Evolutionary conservation across 2,797 vertebrate species (phyloP), one percentile per base, ranked within the genome.

Genomic region (Erethizon dorsatum): DNA sequence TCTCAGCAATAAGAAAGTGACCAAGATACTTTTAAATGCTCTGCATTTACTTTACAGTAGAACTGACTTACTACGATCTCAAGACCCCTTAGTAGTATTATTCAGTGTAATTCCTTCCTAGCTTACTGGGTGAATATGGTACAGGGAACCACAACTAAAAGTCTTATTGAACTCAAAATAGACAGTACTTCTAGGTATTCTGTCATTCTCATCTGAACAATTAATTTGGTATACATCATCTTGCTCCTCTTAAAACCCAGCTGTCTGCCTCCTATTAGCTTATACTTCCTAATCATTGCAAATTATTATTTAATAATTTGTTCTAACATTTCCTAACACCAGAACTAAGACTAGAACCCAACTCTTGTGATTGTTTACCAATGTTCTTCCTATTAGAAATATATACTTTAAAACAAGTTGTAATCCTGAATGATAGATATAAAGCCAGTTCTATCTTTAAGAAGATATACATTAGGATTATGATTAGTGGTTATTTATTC

Each of bases 241-340:
- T 45, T 75, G n/a, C n/a, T 94, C 57, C 71, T 75, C 78, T 75
- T 69, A 75, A 94, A 83, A 75, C 56, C 28, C 82, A 73, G 45
- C 6, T 61, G 45, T 31, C 45, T 88, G 56, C 28, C 56, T 88
- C 6, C 37, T 83, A 54, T n/a, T n/a, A 83, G 56, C 56, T 88
- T 75, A n/a, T 63, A 71, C 82, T 80, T 73, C 65, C 57, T 52
- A 91, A 77, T 69, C 15, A 83, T 13, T 61, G 10, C 13, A 94
- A 90, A 91, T 71, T 54, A 91, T 71, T 54, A 3, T 87, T 91
- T 77, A 78, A 78, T 91, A 52, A 69, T 75, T 61, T 90, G 50
- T 78, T 59, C 45, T 54, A 79, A 4, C 37, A 65, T 89, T 52
- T 52, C 52, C 85, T 79, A 84, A 77, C 20, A 83, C 31, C 50